Base-by-base conservation (phyloP, 2,888 invertebrate genomes). In the Fissipunctia ypsillon region DNA sequence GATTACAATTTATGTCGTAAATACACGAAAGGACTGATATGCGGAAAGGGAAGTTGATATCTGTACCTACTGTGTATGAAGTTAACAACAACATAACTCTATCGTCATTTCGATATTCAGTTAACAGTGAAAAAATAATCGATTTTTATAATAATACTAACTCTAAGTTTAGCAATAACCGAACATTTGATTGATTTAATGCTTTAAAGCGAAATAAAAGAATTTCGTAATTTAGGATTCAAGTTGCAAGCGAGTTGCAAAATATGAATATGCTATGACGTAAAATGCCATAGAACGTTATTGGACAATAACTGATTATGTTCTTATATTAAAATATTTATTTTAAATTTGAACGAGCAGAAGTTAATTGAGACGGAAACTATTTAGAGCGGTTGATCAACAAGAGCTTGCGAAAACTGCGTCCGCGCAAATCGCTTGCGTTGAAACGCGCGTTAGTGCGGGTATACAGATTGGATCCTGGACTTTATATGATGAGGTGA, bases 321-420 rank as follows among this genome's bases (percentile, higher is more conserved):
- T 67, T 54, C 56, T 38, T 73, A 64, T 35, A 72, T 83, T 67
- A 64, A 81, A 73, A 73, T 65, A 78, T 73, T 41, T 64, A 78
- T 85, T 81, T 83, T 65, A 76, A 65, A 75, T 45, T 28, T 69
- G 59, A 69, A 67, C 68, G 74, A 80, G 80, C 73, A 31, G 79
- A 38, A 41, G 69, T 70, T 50, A 69, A 78, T 76, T 79, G 73
- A 80, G 80, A 69, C 65, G 69, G 77, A 76, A 76, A 83, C 72
- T 85, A 73, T 48, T 66, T 67, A 74, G 70, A 85, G 73, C 54
- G 66, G 68, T 74, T 79, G 64, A 76, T 66, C 52, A 75, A 64
- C 45, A 45, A 83, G 67, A 60, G 64, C 73, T 80, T 85, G 74
- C 83, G 83, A 82, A 74, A 83, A 70, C 54, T 73, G 60, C 57